Base-by-base conservation (phyloP, 2,888 invertebrate species). In the Hemicrepidius hirtus region DNA sequence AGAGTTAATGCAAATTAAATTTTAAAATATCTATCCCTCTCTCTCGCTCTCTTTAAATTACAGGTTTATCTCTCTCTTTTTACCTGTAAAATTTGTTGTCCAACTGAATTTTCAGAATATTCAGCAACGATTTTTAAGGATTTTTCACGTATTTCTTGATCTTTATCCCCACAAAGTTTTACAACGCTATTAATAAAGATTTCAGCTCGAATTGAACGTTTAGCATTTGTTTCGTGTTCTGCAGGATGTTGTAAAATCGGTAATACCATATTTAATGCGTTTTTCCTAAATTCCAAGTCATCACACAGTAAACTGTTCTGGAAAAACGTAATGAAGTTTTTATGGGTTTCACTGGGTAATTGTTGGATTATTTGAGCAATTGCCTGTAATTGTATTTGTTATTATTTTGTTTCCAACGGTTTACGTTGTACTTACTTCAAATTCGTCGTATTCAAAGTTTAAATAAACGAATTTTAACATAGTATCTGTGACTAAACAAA, bases 281-380 rank as follows among this genome's bases (percentile, higher is more conserved):
- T 71, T 37, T 44, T 44, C 40, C 60, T 49, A 24, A 67, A 62
- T 5, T 71, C 71, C 5, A 44, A 50, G 16, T 40, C n/a, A n/a
- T 66, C 50, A 18, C 66, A 60, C 0, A 55, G 5, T 55, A 67
- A 20, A 12, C 41, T 28, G 1, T 18, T 37, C 35, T 37, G 35
- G 44, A 71, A 67, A 35, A 67, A 71, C 5, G 24, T 66, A 0
- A 62, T 13, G 21, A 62, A 71, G 35, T 44, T 41, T 12, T 62
- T 32, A 32, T 71, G 12, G 5, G 49, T 55, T 35, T 62, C 62
- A 12, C 9, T 4, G 6, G 71, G 67, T 35, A 71, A 28, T 6
- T 62, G 44, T 20, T 50, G 66, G 20, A 71, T 62, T 50, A 71
- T n/a, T 20, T 67, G 20, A 20, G 71, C 66, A 3, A 71, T 71